Evolutionary conservation across 35 echinoderm and acorn worm genomes (phyloP).

Genomic region (Stichopus chloronotus): DNA sequence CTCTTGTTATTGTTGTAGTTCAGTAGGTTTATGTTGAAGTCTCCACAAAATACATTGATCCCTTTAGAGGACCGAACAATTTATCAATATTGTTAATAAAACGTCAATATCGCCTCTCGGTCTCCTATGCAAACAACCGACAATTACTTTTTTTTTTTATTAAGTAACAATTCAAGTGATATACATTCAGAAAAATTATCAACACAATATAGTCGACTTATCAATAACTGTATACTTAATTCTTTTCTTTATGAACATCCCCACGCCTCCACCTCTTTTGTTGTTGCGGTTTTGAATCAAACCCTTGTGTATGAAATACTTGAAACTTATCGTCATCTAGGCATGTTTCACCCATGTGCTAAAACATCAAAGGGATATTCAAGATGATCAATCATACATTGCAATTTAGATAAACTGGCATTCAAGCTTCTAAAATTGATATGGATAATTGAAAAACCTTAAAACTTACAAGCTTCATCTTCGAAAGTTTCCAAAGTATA

Average conservation of each 20-base stretch:
- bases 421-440: not conserved
- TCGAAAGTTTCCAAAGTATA: slow-evolving; percentile 10
- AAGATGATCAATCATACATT: slow-evolving; percentile 1
- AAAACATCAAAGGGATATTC: not conserved
- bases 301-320: not conserved
- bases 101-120: not conserved
- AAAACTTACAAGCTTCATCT: not conserved
- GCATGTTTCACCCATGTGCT: not conserved
- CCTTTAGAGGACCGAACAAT: not conserved
- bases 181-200: not conserved
- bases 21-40: slow-evolving; percentile 14
- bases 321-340: not conserved
- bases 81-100: slow-evolving; percentile 23
- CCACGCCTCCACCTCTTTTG: slow-evolving; percentile 24
- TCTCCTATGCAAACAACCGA: not conserved
- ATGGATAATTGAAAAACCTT: slow-evolving; percentile 1
- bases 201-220: slow-evolving; percentile 13
- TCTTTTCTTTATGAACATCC: slow-evolving; percentile 16
- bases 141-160: not conserved
- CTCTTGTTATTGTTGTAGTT: slow-evolving; percentile 15
- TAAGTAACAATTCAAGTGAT: slow-evolving; percentile 20
- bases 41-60: slow-evolving; percentile 21
- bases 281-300: slow-evolving; percentile 9
- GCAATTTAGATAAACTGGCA: slow-evolving; percentile 1
- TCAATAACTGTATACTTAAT: slow-evolving; percentile 17